Base-by-base conservation (phyloP, 1,140 invertebrate species). In the Coboldia fuscipes region DNA sequence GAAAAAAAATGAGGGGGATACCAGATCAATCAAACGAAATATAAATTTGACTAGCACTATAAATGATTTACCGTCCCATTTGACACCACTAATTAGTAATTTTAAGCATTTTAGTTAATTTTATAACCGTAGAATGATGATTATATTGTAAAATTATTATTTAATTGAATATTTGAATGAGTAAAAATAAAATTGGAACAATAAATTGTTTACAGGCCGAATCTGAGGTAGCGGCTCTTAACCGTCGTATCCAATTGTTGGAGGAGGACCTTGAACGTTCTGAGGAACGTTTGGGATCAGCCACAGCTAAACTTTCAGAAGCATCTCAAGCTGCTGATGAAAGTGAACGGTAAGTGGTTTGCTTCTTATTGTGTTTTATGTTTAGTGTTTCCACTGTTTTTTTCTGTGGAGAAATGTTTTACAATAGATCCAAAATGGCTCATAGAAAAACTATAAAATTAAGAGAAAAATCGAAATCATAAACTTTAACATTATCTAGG, bases 291-390 rank as follows among this genome's bases (percentile, higher is more conserved):
- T 68, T 97, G 47, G 82, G 86, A 52, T 88, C 86, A 43, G 90
- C 92, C 58, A 90, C 90, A 48, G 75, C 80, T 54, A 98, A 97
- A 68, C 68, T 98, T 56, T 88, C 96, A 42, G 92, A 98, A 70
- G 94, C 94, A 46, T 94, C 90, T 43, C 88, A 96, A 62, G 86
- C 90, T 48, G 93, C 93, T 51, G 94, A 98, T 73, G 94, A 98
- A 66, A 94, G 88, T 56, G 93, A 98, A 82, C 88, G 94, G 94
- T 98, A 74, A 69, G 72, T 56, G 48, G 24, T 31, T 42, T 20
- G 10, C 30, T 40, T 43, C 27, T 37, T 8, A 24, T 7, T 8
- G n/a, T 24, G 7, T 24, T 24, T 24, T n/a, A 24, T 24, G n/a
- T 24, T 24, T 24, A 24, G 7, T 24, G 7, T 7, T 24, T 24